A percentile compares a stretch with the other conserved stretches of the same genome.
Evolutionary conservation across 2,888 invertebrate genomes (phyloP).

Genomic region (Leptura quadrifasciata): DNA sequence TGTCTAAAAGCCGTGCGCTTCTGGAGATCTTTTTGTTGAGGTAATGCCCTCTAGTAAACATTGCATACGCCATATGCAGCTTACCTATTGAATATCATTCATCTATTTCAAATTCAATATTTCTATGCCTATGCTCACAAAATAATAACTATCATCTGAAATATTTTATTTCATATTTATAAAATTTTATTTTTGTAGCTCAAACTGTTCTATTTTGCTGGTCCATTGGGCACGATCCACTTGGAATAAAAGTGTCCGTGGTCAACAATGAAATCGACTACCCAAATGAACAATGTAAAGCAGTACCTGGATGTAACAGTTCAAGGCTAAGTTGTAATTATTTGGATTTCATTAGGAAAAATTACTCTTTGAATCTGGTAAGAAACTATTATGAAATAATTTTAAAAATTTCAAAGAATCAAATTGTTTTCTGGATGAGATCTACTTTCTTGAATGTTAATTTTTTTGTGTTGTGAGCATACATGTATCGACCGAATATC

Average conservation of each 20-base stretch:
- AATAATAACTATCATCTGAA: background rate
- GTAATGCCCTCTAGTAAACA: too few species aligned
- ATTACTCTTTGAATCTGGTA: constrained; percentile 81
- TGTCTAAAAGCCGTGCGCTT: constrained; percentile 4
- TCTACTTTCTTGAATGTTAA: too few species aligned
- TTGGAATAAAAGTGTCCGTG: constrained; percentile 84
- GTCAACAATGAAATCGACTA: constrained; percentile 84
- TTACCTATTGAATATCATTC: background rate
- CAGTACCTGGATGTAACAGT: constrained; percentile 64
- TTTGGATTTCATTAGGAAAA: constrained; percentile 80
- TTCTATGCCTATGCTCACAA: background rate
- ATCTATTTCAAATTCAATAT: background rate
- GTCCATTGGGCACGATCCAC: constrained; percentile 91
- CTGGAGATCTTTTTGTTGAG: background rate
- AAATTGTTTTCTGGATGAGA: too few species aligned
- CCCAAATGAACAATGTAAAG: constrained; percentile 65
- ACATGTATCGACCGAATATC: too few species aligned
- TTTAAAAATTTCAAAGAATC: too few species aligned
- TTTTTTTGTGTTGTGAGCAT: too few species aligned
- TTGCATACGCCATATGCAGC: too few species aligned
- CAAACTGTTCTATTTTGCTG: constrained; percentile 93
- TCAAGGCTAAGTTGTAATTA: constrained; percentile 85
- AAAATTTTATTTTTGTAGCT: constrained; percentile 40
- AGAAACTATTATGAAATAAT: constrained; percentile 56
- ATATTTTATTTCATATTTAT: background rate